Percentiles rank a stretch among this genome's conserved stretches.
Conservation (phyloP, 1,140 invertebrate species). For the Magallana gigas region DNA sequence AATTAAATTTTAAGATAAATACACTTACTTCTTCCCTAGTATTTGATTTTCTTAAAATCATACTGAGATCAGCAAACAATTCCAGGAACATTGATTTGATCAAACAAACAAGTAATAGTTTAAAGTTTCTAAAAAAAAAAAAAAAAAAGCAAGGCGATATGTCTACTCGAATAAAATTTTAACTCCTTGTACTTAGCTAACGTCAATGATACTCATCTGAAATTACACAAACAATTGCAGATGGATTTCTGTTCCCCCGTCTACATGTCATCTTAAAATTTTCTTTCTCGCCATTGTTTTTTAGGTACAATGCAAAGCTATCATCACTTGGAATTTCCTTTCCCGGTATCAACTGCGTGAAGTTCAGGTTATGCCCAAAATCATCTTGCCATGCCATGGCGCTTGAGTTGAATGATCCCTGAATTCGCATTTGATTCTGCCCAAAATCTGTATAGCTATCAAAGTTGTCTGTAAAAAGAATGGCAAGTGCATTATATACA, state of each 20-base stretch:
- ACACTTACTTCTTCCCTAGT: too few relatives aligned
- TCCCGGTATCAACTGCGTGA: not conserved
- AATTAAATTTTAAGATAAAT: too few relatives aligned
- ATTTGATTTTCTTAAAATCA: too few relatives aligned
- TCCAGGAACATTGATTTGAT: too few relatives aligned
- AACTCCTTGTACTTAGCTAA: too few relatives aligned
- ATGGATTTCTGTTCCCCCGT: not conserved
- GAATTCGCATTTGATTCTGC: not conserved
- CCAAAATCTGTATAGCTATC: not conserved
- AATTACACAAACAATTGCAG: not conserved
- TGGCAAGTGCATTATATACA: too few relatives aligned
- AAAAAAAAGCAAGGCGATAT: too few relatives aligned
- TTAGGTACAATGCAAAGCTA: not conserved
- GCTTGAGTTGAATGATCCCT: not conserved
- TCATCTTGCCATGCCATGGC: constrained; percentile 11
- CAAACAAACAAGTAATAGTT: too few relatives aligned
- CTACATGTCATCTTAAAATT: not conserved
- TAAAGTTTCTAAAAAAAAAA: too few relatives aligned
- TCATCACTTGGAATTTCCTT: not conserved
- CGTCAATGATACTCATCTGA: not conserved
- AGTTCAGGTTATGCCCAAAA: not conserved
- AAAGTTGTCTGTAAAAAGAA: constrained; percentile 3
- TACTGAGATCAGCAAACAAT: too few relatives aligned
- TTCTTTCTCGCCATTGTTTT: not conserved
- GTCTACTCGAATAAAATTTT: too few relatives aligned